A percentile compares a stretch with the other conserved stretches of the same genome.
Evolutionary conservation across 2,797 vertebrate genomes (phyloP).

Genomic region (Lates japonicus): DNA sequence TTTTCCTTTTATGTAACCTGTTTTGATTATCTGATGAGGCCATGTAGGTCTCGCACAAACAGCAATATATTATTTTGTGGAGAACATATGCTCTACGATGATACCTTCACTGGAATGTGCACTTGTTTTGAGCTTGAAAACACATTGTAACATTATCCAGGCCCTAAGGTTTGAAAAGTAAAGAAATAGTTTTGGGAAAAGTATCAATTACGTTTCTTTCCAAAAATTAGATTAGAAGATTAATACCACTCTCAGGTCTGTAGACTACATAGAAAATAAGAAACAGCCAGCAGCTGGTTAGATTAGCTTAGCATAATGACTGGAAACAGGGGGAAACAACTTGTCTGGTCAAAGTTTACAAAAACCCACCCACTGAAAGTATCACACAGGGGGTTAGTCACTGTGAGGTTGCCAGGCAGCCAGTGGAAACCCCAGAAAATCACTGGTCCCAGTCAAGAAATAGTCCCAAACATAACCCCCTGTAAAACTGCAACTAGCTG

Average conservation of each 20-base stretch:
- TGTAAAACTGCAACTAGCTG: background rate
- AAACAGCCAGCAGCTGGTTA: background rate
- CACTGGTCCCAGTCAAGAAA: background rate
- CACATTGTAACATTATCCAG: background rate
- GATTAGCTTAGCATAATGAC: background rate
- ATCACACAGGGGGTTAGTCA: no score
- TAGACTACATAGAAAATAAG: background rate
- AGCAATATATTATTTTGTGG: background rate
- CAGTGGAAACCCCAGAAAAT: background rate
- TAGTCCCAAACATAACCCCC: background rate
- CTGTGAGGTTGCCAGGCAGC: background rate
- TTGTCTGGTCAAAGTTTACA: background rate
- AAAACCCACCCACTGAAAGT: background rate
- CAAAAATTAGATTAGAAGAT: accelerated
- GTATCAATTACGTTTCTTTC: background rate
- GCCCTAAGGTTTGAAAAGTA: background rate
- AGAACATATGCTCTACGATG: background rate
- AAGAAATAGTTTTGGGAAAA: background rate
- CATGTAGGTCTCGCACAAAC: slow-evolving; percentile 17
- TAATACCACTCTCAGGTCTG: background rate
- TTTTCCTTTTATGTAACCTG: slow-evolving; percentile 1
- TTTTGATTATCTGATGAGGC: slow-evolving; percentile 9
- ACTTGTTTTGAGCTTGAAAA: slow-evolving; percentile 5
- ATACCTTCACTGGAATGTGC: background rate
- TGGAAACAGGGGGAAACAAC: background rate